A percentile compares a stretch with the other conserved stretches of the same genome.
Evolutionary conservation across 2,888 invertebrate genomes (phyloP).

Genomic region (Papilio gigon): DNA sequence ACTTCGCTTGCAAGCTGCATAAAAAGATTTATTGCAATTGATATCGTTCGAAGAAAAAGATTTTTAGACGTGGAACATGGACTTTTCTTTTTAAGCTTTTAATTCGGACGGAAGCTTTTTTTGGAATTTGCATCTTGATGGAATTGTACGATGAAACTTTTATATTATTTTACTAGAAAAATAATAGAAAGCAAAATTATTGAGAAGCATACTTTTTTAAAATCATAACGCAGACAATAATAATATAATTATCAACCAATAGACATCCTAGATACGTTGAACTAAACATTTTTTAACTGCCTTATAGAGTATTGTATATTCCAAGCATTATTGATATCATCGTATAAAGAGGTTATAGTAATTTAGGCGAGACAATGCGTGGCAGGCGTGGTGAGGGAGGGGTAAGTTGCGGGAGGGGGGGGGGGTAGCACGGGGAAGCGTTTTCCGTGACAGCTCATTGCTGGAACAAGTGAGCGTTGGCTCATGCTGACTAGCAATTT

Average conservation of each 20-base stretch:
- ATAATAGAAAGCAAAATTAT: not conserved
- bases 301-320: not conserved
- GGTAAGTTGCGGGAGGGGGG: too few species aligned
- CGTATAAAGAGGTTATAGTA: slow-evolving; percentile 14
- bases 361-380: slow-evolving; percentile 24
- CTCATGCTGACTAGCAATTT: slow-evolving; percentile 39
- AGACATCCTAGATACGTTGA: too few species aligned
- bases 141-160: slow-evolving; percentile 10
- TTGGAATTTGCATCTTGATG: not conserved
- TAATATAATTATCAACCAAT: too few species aligned
- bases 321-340: not conserved
- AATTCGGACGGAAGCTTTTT: slow-evolving; percentile 15
- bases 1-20: slow-evolving; percentile 24
- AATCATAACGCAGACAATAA: too few species aligned
- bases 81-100: slow-evolving; percentile 24
- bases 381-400: slow-evolving; percentile 8
- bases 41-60: slow-evolving; percentile 35
- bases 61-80: slow-evolving; percentile 17
- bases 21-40: slow-evolving; percentile 31
- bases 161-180: not conserved
- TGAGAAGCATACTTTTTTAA: not conserved
- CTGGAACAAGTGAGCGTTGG: slow-evolving; percentile 31
- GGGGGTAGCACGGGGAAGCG: not conserved
- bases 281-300: not conserved
- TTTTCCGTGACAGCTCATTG: slow-evolving; percentile 27